A percentile compares a stretch with the other conserved stretches of the same genome.
Evolutionary conservation across 1,140 invertebrate species (phyloP).

Genomic region (Manduca sexta): DNA sequence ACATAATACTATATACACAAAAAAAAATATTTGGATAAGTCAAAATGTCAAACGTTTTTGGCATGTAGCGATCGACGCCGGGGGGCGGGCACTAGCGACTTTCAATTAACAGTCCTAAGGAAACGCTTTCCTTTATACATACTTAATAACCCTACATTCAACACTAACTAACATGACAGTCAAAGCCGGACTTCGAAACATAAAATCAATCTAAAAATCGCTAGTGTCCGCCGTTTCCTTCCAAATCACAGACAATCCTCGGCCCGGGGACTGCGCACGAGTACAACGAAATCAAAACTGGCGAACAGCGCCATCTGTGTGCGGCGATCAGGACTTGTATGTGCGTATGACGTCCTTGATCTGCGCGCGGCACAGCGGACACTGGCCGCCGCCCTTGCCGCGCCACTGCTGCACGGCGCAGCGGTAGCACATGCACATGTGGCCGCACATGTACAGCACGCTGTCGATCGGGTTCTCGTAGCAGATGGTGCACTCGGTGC

Average conservation of each 20-base stretch:
- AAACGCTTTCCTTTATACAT: too few relatives aligned
- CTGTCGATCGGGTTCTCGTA: conserved; percentile 94
- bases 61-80: too few relatives aligned
- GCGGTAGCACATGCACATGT: conserved; percentile 99
- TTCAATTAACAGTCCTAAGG: too few relatives aligned
- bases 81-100: too few relatives aligned
- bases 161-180: too few relatives aligned
- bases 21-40: too few relatives aligned
- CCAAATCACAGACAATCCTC: not conserved
- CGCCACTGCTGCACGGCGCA: conserved; percentile 95
- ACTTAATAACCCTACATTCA: too few relatives aligned
- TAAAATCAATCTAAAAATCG: too few relatives aligned
- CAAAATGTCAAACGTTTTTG: too few relatives aligned
- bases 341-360: conserved; percentile 97
- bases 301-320: not conserved
- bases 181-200: too few relatives aligned
- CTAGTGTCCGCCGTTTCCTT: not conserved
- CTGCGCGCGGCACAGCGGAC: conserved; percentile 93
- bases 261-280: not conserved
- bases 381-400: conserved; percentile 90
- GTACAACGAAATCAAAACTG: not conserved
- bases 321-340: conserved; percentile 85
- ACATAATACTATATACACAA: too few relatives aligned
- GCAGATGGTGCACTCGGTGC: conserved; percentile 93
- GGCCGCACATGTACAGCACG: conserved; percentile 96